These are phyloP conservation scores for Rattus rattus DNA, from an alignment of 2,113 vertebrate genomes.

Conservation along the genomic window DNA sequence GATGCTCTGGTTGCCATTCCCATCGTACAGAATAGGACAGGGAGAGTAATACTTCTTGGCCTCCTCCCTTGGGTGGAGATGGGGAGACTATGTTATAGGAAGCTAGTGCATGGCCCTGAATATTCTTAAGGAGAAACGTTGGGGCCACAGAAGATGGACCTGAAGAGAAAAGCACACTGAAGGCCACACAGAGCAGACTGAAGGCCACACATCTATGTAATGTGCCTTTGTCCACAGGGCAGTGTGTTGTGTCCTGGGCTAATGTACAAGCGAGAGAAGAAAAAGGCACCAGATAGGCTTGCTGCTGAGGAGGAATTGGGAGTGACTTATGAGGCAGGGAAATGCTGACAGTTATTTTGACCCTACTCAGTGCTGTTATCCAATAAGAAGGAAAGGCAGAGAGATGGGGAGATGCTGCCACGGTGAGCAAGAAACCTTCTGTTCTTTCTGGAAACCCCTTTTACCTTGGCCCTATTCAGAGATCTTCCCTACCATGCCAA, in stretches of 20 bases:
- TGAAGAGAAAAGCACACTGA: background rate
- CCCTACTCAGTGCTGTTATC: accelerated
- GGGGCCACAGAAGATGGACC: background rate
- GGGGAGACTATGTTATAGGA: accelerated
- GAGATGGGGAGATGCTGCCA: background rate
- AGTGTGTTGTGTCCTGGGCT: accelerated
- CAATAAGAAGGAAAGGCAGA: background rate
- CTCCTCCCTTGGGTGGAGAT: background rate
- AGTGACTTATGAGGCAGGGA: background rate
- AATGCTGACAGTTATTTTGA: background rate
- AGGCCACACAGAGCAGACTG: background rate
- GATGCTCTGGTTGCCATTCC: background rate
- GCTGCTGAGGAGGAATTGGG: background rate
- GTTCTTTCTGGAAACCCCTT: background rate
- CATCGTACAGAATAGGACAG: accelerated
- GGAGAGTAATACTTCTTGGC: background rate
- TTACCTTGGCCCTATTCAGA: background rate
- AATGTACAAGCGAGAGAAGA: background rate
- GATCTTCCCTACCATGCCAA: background rate
- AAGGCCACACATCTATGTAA: accelerated
- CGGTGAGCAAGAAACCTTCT: background rate
- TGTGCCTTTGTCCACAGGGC: accelerated
- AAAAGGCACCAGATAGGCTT: background rate
- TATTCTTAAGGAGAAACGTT: background rate
- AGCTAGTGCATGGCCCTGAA: background rate